Base-by-base conservation (phyloP, 1,140 invertebrate genomes). In the Epicauta chinensis region DNA sequence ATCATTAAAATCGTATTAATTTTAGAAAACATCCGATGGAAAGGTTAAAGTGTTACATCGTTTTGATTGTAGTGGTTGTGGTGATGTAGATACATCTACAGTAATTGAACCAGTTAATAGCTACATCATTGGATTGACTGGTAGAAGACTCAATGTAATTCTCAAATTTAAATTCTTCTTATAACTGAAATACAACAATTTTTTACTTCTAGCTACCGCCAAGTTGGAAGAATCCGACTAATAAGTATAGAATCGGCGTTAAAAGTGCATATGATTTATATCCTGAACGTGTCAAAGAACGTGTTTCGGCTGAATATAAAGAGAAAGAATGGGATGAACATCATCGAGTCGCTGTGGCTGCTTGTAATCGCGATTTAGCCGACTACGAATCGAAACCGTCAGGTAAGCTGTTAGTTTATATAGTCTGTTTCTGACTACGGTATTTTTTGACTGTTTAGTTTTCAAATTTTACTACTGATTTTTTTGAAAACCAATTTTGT, bases 11-110 rank as follows among this genome's bases (percentile, higher is more conserved):
- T n/a, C n/a, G n/a, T n/a, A n/a, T n/a, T 23, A 1, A 23, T 48
- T 55, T 34, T 31, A 97, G 93, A 77, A 83, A 50, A 95, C 93
- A 14, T 83, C 81, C 57, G 84, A 89, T 68, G 94, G 93, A 13
- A 83, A 89, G 67, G 80, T 84, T 29, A 99, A 99, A 77, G 82
- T 99, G 36, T 86, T 98, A 64, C 94, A 97, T 67, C 80, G 96
- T 39, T 89, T 90, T 68, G 95, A 98, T 75, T 94, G 91, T 56
- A 93, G 88, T 65, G 97, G 97, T 40, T 87, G 91, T 66, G 96
- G 93, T 16, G 93, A 97, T 79, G 89, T 95, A 31, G 85, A 91
- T 66, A 93, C 88, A n/a, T 85, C 81, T 16, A 87, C 84, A 43
- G 77, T 94, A 65, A 86, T 93, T 3, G 81, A 85, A 63, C 79